Conservation (phyloP, 2,888 invertebrate genomes). For the Mesoligia furuncula region DNA sequence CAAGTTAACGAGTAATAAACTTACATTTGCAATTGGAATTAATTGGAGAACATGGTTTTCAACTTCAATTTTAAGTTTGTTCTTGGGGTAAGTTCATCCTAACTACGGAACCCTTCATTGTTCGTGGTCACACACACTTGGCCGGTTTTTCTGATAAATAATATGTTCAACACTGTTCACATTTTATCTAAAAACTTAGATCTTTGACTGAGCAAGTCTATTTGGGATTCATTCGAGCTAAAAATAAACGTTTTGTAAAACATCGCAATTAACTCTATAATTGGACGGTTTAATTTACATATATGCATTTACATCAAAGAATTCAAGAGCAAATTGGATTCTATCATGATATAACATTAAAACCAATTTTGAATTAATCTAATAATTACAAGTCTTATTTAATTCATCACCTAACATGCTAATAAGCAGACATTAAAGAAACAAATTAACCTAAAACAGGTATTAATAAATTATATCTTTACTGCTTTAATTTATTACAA, state of each 20-base stretch:
- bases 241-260: slow-evolving; percentile 8
- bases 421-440: slow-evolving; percentile 16
- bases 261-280: background rate
- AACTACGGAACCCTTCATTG: too few relatives aligned
- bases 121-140: background rate
- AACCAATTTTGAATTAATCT: background rate
- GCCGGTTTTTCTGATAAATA: background rate
- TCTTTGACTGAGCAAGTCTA: background rate
- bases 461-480: background rate
- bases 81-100: background rate
- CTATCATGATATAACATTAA: slow-evolving; percentile 4
- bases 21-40: background rate
- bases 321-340: slow-evolving; percentile 6
- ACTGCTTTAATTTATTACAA: background rate
- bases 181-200: background rate
- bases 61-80: background rate
- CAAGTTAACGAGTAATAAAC: background rate
- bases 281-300: slow-evolving; percentile 22
- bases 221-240: background rate
- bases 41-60: background rate
- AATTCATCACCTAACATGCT: slow-evolving; percentile 22
- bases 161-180: background rate
- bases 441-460: background rate
- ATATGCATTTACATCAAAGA: slow-evolving; percentile 4
- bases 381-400: background rate